These are phyloP conservation scores for Lochmaea capreae DNA, from an alignment of 2,888 invertebrate species.

Conservation along the genomic window DNA sequence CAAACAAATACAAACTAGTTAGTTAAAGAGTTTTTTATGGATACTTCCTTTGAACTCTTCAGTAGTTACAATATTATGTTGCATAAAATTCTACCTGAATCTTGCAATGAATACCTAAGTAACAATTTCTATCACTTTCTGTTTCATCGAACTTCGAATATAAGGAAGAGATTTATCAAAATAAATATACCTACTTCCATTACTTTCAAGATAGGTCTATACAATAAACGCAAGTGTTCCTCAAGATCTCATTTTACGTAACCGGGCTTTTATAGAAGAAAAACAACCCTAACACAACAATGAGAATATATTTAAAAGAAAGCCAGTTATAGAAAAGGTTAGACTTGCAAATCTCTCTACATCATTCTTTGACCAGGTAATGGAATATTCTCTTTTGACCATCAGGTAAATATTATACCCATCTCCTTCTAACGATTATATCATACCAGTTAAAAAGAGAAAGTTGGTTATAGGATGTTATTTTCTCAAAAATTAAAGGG, in stretches of 20 bases:
- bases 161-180: conserved; percentile 16
- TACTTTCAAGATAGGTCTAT: conserved; percentile 11
- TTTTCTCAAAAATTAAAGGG: conserved; percentile 39
- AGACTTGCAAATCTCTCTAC: conserved; percentile 52
- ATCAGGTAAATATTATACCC: conserved; percentile 37
- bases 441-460: conserved; percentile 24
- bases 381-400: conserved; percentile 38
- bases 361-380: conserved; percentile 41
- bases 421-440: conserved; percentile 29
- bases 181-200: conserved; percentile 18
- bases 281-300: conserved; percentile 43
- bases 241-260: conserved; percentile 42
- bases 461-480: conserved; percentile 33
- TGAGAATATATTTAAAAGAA: conserved; percentile 42
- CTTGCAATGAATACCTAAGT: not conserved
- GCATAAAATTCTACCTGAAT: not conserved
- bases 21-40: too few species aligned
- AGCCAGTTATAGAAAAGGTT: conserved; percentile 50
- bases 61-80: not conserved
- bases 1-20: too few species aligned
- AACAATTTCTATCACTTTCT: conserved; percentile 22
- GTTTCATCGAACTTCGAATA: conserved; percentile 24
- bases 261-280: conserved; percentile 39
- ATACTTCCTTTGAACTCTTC: not conserved
- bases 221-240: conserved; percentile 34